These are phyloP conservation scores for Trachops cirrhosus DNA, from an alignment of 2,797 vertebrate species.

Conservation along the genomic window DNA sequence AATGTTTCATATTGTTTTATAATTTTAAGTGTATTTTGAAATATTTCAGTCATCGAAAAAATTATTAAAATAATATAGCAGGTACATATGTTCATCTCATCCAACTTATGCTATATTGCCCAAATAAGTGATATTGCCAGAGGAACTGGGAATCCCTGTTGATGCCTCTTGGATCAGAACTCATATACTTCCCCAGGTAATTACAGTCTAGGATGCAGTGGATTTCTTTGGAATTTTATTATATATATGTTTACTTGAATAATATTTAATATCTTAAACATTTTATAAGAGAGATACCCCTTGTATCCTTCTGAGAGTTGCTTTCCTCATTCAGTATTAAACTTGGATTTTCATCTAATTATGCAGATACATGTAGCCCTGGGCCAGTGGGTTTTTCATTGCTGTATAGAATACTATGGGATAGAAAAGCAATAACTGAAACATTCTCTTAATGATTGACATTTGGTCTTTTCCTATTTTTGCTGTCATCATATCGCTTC, in stretches of 20 bases:
- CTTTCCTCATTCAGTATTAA: constrained; percentile 26
- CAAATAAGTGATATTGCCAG: background rate
- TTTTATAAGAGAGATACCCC: background rate
- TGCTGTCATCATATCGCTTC: background rate
- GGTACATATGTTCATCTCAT: background rate
- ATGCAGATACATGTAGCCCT: background rate
- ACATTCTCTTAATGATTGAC: background rate
- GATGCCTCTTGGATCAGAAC: constrained; percentile 1
- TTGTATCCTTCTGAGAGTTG: background rate
- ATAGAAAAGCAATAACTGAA: background rate
- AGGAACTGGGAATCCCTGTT: background rate
- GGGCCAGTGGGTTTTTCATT: background rate
- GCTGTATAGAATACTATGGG: background rate
- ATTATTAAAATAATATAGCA: background rate
- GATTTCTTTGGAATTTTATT: background rate
- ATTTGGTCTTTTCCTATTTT: background rate
- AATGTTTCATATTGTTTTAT: background rate
- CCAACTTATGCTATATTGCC: background rate
- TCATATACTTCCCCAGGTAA: background rate
- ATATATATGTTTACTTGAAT: background rate
- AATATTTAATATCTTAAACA: constrained; percentile 32
- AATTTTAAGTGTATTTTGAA: constrained; percentile 20
- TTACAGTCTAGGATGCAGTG: background rate
- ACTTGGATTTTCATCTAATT: constrained; percentile 3
- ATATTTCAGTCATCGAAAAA: background rate